phyloP scores from a whole-genome alignment of 2,113 vertebrate genomes.

The Engystomops pustulosus region DNA sequence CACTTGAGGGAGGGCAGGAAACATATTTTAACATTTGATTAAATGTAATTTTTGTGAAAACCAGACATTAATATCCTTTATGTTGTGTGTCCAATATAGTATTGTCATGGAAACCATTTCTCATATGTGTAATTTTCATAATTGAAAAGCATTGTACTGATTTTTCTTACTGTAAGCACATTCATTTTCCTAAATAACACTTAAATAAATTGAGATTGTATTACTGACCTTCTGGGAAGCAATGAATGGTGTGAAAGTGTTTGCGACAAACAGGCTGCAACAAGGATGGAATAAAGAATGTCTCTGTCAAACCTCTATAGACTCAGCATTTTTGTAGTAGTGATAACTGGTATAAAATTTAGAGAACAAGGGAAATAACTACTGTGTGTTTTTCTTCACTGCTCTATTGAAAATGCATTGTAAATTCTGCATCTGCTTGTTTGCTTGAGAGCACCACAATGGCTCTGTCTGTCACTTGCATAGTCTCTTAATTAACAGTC shows the following conservation, averaged over 20 bases:
- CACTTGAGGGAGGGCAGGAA: background rate
- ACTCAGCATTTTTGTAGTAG: background rate
- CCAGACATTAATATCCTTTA: background rate
- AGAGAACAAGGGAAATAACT: conserved; percentile 29
- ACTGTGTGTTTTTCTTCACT: background rate
- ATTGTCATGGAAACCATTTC: conserved; percentile 11
- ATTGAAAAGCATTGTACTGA: conserved; percentile 27
- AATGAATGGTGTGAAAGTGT: conserved; percentile 9
- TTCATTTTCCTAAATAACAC: conserved; percentile 41
- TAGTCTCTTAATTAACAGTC: conserved; percentile 26
- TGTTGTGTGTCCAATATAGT: background rate
- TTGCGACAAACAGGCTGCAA: conserved; percentile 20
- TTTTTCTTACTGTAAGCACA: conserved; percentile 41
- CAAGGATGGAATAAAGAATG: background rate
- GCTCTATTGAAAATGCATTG: conserved; percentile 29
- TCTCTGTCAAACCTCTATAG: conserved; percentile 14
- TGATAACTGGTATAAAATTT: conserved; percentile 26
- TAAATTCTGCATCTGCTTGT: conserved; percentile 33
- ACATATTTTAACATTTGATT: conserved; percentile 9
- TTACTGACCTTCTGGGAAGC: conserved; percentile 29
- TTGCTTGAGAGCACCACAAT: conserved; percentile 37
- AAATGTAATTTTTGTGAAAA: conserved; percentile 10
- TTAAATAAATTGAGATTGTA: conserved; percentile 44
- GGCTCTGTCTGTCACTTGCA: conserved; percentile 8
- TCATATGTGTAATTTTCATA: conserved; percentile 39